A percentile compares a stretch with the other conserved stretches of the same genome.
Evolutionary conservation across 2,888 invertebrate genomes (phyloP).

Genomic region (Cetonia aurata): DNA sequence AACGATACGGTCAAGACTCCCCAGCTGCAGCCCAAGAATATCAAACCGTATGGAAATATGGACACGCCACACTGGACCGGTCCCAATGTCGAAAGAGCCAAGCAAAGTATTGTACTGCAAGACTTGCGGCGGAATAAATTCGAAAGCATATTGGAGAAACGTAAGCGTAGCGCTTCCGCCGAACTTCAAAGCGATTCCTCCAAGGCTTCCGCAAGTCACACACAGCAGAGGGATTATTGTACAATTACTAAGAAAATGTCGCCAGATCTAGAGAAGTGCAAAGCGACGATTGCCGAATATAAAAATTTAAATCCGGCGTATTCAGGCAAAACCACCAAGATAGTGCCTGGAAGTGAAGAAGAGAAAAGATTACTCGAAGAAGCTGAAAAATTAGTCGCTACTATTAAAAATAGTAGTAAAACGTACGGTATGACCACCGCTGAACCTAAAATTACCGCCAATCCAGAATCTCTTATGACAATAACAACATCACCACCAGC

Average conservation of each 20-base stretch:
- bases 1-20: conserved; percentile 24
- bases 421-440: no score
- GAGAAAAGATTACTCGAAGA: conserved; percentile 25
- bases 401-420: conserved; percentile 6
- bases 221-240: conserved; percentile 34
- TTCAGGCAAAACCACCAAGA: conserved; percentile 1
- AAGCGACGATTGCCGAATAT: conserved; percentile 20
- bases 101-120: conserved; percentile 18
- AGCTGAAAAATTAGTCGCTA: conserved; percentile 15
- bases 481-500: not conserved
- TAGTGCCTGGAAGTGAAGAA: conserved; percentile 24
- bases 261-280: conserved; percentile 30
- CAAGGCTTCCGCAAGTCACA: no score
- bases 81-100: conserved; percentile 24
- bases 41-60: conserved; percentile 48
- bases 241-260: conserved; percentile 5
- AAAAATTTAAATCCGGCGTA: conserved; percentile 34
- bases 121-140: not conserved
- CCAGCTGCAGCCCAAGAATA: conserved; percentile 48
- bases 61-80: conserved; percentile 35
- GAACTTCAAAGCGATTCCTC: no score
- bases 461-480: not conserved
- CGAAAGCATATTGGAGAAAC: conserved; percentile 24
- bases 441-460: no score
- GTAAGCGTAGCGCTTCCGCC: not conserved